Conservation (phyloP, 1,140 invertebrate genomes). For the Spodoptera frugiperda region DNA sequence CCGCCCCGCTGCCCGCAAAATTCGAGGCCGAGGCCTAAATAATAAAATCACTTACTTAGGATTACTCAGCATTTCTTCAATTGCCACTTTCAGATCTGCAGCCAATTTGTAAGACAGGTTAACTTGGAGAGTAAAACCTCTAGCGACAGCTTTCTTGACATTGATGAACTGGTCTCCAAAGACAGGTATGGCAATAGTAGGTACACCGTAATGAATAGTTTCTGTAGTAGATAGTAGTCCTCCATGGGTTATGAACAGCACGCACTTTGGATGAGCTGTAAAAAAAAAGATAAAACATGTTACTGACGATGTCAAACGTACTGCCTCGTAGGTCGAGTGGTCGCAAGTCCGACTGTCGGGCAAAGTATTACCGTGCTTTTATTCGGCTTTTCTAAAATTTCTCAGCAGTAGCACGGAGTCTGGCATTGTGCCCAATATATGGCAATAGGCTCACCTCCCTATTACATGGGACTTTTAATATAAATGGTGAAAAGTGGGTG, state of each 20-base stretch:
- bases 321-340: no score
- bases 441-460: no score
- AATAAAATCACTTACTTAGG: constrained; percentile 50
- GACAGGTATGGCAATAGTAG: constrained; percentile 89
- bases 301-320: no score
- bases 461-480: no score
- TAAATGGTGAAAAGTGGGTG: no score
- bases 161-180: constrained; percentile 88
- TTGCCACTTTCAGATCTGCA: constrained; percentile 54
- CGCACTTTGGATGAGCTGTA: constrained; percentile 89
- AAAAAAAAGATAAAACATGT: constrained; percentile 83
- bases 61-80: constrained; percentile 55
- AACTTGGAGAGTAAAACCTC: constrained; percentile 62
- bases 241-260: constrained; percentile 89
- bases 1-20: no score
- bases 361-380: no score
- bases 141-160: constrained; percentile 56
- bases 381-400: no score
- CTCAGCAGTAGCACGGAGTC: no score
- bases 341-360: no score
- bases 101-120: constrained; percentile 47
- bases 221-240: constrained; percentile 89
- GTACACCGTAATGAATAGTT: constrained; percentile 88
- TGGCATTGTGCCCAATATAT: no score
- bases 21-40: no score